Conservation (phyloP, 2,888 invertebrate species). For the Melikaiella ostensackeni region DNA sequence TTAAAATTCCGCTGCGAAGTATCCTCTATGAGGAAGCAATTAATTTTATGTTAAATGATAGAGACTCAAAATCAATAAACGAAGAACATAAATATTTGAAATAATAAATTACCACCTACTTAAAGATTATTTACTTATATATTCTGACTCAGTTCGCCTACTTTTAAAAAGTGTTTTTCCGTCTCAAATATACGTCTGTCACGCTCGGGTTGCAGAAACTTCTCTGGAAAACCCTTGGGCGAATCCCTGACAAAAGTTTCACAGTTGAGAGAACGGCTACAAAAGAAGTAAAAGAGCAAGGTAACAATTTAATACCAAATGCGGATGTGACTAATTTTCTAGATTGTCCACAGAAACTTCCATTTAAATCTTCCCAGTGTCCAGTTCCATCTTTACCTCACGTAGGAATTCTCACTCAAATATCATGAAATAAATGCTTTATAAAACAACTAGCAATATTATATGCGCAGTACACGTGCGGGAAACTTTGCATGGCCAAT, state of each 20-base stretch:
- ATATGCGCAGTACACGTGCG: no score
- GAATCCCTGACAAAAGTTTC: constrained; percentile 69
- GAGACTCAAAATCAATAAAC: no score
- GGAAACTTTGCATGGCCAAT: no score
- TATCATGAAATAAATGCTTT: neutral
- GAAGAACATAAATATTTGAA: no score
- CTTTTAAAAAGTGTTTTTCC: neutral
- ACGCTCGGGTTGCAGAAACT: constrained; percentile 29
- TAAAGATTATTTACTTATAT: neutral
- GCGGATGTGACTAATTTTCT: constrained; percentile 73
- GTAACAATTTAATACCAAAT: constrained; percentile 66
- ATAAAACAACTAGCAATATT: no score
- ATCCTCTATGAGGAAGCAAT: no score
- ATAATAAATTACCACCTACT: no score
- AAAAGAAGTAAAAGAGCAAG: constrained; percentile 65
- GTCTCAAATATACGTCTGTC: constrained; percentile 2
- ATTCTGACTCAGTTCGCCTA: neutral
- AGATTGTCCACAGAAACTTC: constrained; percentile 67
- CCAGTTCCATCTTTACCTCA: constrained; percentile 37
- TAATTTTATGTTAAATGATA: no score
- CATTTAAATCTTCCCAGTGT: constrained; percentile 62
- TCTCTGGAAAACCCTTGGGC: constrained; percentile 65
- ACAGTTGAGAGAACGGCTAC: constrained; percentile 68
- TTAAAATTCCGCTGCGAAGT: no score
- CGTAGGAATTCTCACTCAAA: neutral